phyloP scores from a whole-genome alignment of 2,113 vertebrate genomes.

The Pseudopodoces humilis region DNA sequence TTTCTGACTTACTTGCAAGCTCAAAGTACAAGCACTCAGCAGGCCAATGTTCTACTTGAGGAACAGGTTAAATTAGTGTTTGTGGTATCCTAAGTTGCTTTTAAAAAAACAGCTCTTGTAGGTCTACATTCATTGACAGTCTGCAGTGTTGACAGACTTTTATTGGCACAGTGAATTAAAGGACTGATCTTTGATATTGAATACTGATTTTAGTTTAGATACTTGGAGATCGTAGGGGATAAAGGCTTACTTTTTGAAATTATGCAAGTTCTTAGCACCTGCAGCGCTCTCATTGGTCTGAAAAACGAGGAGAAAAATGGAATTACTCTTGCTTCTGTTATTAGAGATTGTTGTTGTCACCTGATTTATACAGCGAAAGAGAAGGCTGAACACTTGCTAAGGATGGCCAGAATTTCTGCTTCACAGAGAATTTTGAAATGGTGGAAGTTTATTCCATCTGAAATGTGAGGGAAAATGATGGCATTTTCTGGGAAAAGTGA shows the following conservation, averaged over 20 bases:
- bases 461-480: background rate
- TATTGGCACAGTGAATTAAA: background rate
- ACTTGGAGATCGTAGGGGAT: background rate
- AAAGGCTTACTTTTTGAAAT: background rate
- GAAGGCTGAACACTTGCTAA: background rate
- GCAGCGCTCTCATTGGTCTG: background rate
- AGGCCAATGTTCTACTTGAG: background rate
- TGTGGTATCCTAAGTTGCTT: background rate
- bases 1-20: background rate
- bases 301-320: background rate
- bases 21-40: background rate
- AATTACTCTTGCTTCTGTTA: background rate
- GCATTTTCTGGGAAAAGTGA: background rate
- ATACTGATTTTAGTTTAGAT: conserved; percentile 1
- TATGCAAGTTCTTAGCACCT: background rate
- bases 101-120: background rate
- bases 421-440: background rate
- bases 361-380: background rate
- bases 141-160: background rate
- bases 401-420: background rate
- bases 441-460: background rate
- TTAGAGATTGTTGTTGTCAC: background rate
- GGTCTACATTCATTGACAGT: background rate
- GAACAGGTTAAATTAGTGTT: background rate
- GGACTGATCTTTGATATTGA: background rate